phyloP scores from a whole-genome alignment of 2,888 invertebrate genomes.

The Ellobium chinense region DNA sequence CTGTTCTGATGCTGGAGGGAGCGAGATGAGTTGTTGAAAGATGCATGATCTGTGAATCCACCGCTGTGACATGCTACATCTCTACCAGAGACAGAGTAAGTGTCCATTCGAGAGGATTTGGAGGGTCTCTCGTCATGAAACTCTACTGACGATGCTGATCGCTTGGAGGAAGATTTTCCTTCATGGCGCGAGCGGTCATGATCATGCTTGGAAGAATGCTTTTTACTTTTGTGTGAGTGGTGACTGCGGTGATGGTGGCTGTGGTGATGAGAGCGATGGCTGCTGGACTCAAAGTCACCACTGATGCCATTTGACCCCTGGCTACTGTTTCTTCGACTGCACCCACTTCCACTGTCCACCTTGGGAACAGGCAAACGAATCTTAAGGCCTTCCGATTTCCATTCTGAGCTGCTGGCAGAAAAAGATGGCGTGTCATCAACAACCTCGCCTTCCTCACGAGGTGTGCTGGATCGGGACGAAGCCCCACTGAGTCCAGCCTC shows the following conservation, averaged over 20 bases:
- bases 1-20: slow-evolving; percentile 30
- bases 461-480: slow-evolving; percentile 27
- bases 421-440: slow-evolving; percentile 18
- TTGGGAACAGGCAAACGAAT: slow-evolving; percentile 40
- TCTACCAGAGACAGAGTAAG: background rate
- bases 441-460: slow-evolving; percentile 40
- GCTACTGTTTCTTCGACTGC: background rate
- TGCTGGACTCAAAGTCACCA: slow-evolving; percentile 6
- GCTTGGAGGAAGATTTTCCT: slow-evolving; percentile 19
- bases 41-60: background rate
- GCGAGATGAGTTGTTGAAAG: slow-evolving; percentile 13
- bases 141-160: slow-evolving; percentile 27
- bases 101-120: slow-evolving; percentile 12
- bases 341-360: background rate
- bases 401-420: too few species aligned
- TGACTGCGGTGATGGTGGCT: slow-evolving; percentile 28
- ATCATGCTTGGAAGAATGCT: slow-evolving; percentile 39
- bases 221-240: slow-evolving; percentile 42
- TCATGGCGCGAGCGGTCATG: slow-evolving; percentile 40
- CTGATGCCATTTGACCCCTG: slow-evolving; percentile 19
- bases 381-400: slow-evolving; percentile 33
- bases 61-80: background rate
- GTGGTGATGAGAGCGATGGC: slow-evolving; percentile 17
- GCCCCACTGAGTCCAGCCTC: slow-evolving; percentile 15
- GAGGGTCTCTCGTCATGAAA: slow-evolving; percentile 33